Evolutionary conservation across 2,797 vertebrate genomes (phyloP), one percentile per base, ranked within the genome.

Genomic region (Ptychobarbus kaznakovi): DNA sequence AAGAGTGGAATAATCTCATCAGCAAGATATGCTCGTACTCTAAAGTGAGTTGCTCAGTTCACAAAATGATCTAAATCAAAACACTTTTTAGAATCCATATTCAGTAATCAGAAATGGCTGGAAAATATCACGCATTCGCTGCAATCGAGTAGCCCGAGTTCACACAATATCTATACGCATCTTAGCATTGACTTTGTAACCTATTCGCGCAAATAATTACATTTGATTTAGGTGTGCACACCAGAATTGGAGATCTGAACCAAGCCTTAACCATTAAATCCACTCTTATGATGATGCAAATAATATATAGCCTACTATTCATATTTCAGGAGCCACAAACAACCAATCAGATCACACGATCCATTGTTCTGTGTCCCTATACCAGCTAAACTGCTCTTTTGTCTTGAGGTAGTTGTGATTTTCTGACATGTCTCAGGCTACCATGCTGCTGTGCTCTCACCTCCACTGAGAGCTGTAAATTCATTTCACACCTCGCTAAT

Each of bases 401-500:
- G 76, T 86, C 75, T 80, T 40, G 46, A 22, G 22, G 53, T 68
- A 70, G 79, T 82, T 76, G 35, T 16, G 51, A 88, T 85, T 82
- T 82, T 79, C 51, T 70, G 49, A 73, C n/a, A 84, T 16, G 46
- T 77, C 46, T 83, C 81, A 44, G 65, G 35, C 66, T 73, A 73
- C 82, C 40, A 82, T 83, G 65, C 80, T 81, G 83, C 79, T 81
- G 63, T 82, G 53, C 69, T 86, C 53, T 81, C 66, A 66, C 69
- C 82, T 87, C 87, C 81, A 81, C 85, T 81, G 76, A 91, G 84
- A 89, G 89, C 84, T 73, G 83, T 88, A 91, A 91, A 91, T 90
- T 91, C 90, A 92, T 90, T 92, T 92, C 89, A 91, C 89, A 91
- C 89, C 89, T 89, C 82, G 85, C 89, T 92, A 91, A 91, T 90